Conservation (phyloP, 2,797 vertebrate species). For the Neoniphon sammara region DNA sequence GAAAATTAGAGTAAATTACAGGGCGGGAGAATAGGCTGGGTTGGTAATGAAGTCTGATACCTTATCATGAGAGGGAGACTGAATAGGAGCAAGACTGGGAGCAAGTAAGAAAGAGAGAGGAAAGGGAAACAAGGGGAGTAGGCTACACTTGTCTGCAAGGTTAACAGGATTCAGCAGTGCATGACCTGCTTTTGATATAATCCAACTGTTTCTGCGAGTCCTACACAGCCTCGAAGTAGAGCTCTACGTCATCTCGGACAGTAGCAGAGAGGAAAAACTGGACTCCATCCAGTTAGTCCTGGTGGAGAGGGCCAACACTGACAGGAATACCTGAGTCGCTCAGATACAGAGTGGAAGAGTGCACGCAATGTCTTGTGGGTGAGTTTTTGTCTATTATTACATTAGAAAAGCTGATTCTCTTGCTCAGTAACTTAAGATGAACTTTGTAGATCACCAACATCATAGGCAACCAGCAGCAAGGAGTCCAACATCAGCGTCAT, state of each 20-base stretch:
- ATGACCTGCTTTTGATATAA: conserved; percentile 6
- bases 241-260: not conserved
- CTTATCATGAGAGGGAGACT: conserved; percentile 65
- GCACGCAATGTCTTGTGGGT: conserved; percentile 64
- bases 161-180: not conserved
- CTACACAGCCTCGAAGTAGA: conserved; percentile 25
- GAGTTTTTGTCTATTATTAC: conserved; percentile 42
- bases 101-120: not conserved
- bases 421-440: not conserved
- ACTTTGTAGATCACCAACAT: too few relatives aligned
- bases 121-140: not conserved
- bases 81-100: not conserved
- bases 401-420: not conserved
- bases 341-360: not conserved
- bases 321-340: not conserved
- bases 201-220: conserved; percentile 11
- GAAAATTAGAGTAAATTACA: conserved; percentile 80
- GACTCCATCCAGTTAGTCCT: conserved; percentile 18
- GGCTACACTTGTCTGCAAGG: not conserved
- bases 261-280: conserved; percentile 4
- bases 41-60: conserved; percentile 66
- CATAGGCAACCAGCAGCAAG: too few relatives aligned
- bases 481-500: not conserved
- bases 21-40: conserved; percentile 63
- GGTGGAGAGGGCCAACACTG: conserved; percentile 4